Base-by-base conservation (phyloP, 1,140 invertebrate genomes). In the Mycetomoellerius zeteki region DNA sequence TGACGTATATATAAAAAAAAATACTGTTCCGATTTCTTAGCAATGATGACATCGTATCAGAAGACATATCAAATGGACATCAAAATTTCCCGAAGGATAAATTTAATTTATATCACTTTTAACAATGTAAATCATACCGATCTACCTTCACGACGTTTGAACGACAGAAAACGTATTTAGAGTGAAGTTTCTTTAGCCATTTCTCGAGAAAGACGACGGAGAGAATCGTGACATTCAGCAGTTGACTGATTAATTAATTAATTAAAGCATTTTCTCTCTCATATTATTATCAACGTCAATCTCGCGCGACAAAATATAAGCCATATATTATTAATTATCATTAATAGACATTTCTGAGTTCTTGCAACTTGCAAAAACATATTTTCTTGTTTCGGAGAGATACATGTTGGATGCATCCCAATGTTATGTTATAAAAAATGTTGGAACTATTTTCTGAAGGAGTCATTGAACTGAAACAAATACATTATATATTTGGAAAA, bases 211-310 rank as follows among this genome's bases (percentile, higher is more conserved):
- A 8, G 37, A 43, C 1, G 10, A 8, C 4, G 10, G 19, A 43
- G 10, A 21, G 10, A 67, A 43, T 24, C 10, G n/a, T 67, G 21
- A 67, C 21, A 71, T 30, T 27, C 12, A 27, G 33, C 24, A 16
- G 21, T 82, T 43, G 33, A 14, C 1, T 47, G 33, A 5, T 21
- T 73, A 82, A 82, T 73, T 82, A 82, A 72, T 82, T 82, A 82
- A 82, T 82, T 58, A 60, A 19, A 72, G 3, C 12, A 33, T 21
- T 58, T 33, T 58, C 7, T 56, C 30, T 33, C 1, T 1, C 64
- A 3, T 81, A 21, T 56, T 65, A 43, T 43, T 56, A 19, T 82
- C 21, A 52, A 67, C 47, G 27, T 67, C 65, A 43, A 72, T 82
- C 7, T 58, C 33, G 14, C 5, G 12, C 33, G 52, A 37, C 37